Conservation (phyloP, 2,797 vertebrate species). For the Spondyliosoma cantharus region DNA sequence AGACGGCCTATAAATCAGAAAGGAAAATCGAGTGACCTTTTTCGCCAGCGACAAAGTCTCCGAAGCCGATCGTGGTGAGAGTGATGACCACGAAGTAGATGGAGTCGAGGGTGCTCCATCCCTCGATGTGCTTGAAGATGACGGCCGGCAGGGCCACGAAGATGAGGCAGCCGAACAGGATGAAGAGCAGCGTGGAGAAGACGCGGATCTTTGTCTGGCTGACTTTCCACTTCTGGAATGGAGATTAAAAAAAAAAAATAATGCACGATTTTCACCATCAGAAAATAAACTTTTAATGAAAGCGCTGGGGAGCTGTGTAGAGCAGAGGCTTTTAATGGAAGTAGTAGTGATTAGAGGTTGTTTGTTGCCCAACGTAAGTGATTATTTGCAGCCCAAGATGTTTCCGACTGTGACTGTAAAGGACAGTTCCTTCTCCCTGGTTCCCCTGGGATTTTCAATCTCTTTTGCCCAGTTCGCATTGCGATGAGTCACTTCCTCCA, state of each 20-base stretch:
- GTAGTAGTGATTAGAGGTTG: background rate
- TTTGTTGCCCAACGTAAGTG: background rate
- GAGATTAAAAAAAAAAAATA: background rate
- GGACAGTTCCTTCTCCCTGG: constrained; percentile 17
- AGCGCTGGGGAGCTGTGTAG: background rate
- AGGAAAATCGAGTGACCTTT: constrained; percentile 62
- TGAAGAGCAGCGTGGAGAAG: constrained; percentile 97
- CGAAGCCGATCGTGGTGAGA: constrained; percentile 97
- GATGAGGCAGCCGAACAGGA: constrained; percentile 95
- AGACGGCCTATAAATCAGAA: constrained; percentile 20
- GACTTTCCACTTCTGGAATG: constrained; percentile 93
- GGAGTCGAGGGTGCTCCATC: constrained; percentile 95
- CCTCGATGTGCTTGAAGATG: constrained; percentile 98
- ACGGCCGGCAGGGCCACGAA: constrained; percentile 96
- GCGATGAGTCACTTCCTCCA: constrained; percentile 49
- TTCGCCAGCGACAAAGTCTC: constrained; percentile 97
- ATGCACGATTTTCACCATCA: background rate
- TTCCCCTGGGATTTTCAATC: constrained; percentile 24
- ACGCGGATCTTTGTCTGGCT: constrained; percentile 99
- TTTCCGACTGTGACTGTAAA: background rate
- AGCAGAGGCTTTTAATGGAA: background rate
- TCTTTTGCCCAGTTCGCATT: constrained; percentile 10
- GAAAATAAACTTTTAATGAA: background rate
- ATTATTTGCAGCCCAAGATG: background rate
- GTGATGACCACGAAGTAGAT: constrained; percentile 99